A percentile compares a stretch with the other conserved stretches of the same genome.
phyloP scores from a whole-genome alignment of 2,797 vertebrate species.

The Microtus agrestis region DNA sequence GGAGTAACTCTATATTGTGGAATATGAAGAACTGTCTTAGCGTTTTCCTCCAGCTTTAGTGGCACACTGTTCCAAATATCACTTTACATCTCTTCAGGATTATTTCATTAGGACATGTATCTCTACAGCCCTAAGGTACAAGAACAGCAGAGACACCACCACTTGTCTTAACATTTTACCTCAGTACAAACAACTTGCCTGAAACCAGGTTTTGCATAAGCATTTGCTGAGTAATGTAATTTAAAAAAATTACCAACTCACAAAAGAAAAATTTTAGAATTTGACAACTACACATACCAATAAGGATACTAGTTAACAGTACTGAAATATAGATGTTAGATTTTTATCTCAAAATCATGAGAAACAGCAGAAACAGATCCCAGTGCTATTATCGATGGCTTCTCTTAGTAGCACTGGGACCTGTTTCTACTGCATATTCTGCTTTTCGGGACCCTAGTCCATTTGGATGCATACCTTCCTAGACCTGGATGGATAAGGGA shows the following conservation, averaged over 20 bases:
- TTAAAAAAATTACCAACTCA: not conserved
- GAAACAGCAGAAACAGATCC: not conserved
- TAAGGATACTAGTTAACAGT: not conserved
- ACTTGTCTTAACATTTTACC: not conserved
- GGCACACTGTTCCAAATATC: not conserved
- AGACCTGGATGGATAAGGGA: too few species aligned
- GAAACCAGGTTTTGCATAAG: not conserved
- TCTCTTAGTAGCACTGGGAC: too few species aligned
- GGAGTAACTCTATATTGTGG: not conserved
- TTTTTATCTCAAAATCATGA: conserved; percentile 3
- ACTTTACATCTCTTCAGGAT: not conserved
- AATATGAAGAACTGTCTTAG: not conserved
- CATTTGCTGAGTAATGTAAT: conserved; percentile 14
- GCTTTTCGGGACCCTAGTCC: too few species aligned
- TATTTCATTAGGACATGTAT: not conserved
- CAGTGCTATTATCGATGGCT: too few species aligned
- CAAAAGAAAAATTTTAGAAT: not conserved
- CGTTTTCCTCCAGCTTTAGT: not conserved
- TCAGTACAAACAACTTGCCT: not conserved
- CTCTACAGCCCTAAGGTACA: not conserved
- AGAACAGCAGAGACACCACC: not conserved
- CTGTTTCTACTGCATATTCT: too few species aligned
- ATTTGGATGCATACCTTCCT: too few species aligned
- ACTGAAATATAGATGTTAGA: not conserved
- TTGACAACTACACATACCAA: not conserved